Base-by-base conservation (phyloP, 1,140 invertebrate genomes). In the Trichonephila inaurata region DNA sequence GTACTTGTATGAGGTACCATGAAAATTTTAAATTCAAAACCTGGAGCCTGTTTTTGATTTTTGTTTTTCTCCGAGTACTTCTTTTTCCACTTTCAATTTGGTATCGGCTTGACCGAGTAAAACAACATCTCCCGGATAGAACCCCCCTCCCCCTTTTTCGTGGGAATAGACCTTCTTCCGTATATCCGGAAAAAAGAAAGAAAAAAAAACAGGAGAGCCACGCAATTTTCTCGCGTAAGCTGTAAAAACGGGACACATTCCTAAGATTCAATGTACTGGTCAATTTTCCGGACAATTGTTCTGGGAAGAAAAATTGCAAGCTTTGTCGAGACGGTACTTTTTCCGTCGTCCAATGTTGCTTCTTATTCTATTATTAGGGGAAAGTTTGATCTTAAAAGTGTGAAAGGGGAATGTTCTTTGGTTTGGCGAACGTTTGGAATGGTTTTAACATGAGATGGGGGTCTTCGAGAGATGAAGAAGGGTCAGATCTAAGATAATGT, bases 241-340 rank as follows among this genome's bases (percentile, higher is more conserved):
- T 58, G 82, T 85, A 60, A 60, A 60, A 58, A 58, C 24, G 82
- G 7, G 82, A 85, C 19, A 85, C 44, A 60, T 85, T 85, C 82
- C 82, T 19, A 14, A 60, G 82, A 85, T 85, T 85, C 82, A 85
- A 85, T 85, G 58, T 51, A 58, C 82, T 60, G 58, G 82, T 85
- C 82, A 85, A 85, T 85, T 85, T 85, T 85, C 82, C 82, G 51
- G 58, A 60, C 82, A 85, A 85, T 85, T 85, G 82, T 85, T 85
- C 82, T 21, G 19, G 44, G 44, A 51, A 85, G 44, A 85, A 85
- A 60, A 60, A 60, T 14, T 85, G 58, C 21, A 12, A 58, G 19
- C n/a, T 44, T 8, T 83, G 19, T 21, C 24, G 19, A 16, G 44
- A 58, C n/a, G 19, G 44, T 33, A 18, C 28, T 77, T 77, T 18